Evolutionary conservation across 2,113 vertebrate species (phyloP).

Genomic region (Odocoileus virginianus): DNA sequence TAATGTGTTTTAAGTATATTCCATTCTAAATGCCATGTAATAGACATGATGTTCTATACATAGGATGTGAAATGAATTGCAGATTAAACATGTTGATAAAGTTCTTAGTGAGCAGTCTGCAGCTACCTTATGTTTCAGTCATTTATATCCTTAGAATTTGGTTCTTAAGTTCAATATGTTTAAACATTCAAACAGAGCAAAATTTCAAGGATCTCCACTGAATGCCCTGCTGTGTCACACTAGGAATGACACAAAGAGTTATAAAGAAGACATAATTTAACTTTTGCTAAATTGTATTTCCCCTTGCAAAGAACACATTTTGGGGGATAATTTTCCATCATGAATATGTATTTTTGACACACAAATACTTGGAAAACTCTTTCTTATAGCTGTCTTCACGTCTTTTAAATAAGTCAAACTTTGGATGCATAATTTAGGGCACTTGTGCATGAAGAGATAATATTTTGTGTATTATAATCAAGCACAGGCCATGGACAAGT

Average conservation of each 20-base stretch:
- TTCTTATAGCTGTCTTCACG: conserved; percentile 52
- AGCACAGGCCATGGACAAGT: conserved; percentile 46
- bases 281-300: conserved; percentile 34
- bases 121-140: conserved; percentile 36
- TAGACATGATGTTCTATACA: neutral
- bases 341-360: conserved; percentile 52
- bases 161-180: conserved; percentile 28
- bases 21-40: neutral
- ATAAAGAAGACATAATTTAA: neutral
- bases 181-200: conserved; percentile 21
- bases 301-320: conserved; percentile 38
- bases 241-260: neutral
- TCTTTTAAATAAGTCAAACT: conserved; percentile 58
- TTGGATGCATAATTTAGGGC: conserved; percentile 59
- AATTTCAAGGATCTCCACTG: neutral
- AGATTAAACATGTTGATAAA: conserved; percentile 56
- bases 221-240: neutral
- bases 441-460: conserved; percentile 56
- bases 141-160: conserved; percentile 16
- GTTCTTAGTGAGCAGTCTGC: neutral
- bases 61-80: conserved; percentile 30
- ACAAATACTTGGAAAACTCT: conserved; percentile 48
- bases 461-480: conserved; percentile 60
- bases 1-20: neutral
- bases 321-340: conserved; percentile 44